A percentile compares a stretch with the other conserved stretches of the same genome.
Conservation (phyloP, 1,140 invertebrate genomes). For the Lordiphosa stackelbergi region DNA sequence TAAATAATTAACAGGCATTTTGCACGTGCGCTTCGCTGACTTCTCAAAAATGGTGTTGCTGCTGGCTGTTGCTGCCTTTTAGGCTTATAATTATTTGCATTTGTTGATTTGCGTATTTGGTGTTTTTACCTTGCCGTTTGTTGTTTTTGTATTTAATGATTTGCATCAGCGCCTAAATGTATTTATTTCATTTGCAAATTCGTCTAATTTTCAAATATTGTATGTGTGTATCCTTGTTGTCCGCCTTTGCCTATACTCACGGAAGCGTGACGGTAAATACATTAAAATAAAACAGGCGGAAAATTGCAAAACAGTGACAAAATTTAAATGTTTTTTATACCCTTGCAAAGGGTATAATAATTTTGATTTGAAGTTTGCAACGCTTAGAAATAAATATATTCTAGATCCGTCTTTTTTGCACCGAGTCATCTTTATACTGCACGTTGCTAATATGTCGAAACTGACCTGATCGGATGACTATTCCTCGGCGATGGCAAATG, state of each 20-base stretch:
- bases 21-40: slow-evolving; percentile 14
- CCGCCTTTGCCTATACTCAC: neutral
- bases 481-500: too few species aligned
- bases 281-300: slow-evolving; percentile 1
- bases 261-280: slow-evolving; percentile 9
- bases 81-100: slow-evolving; percentile 24
- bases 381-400: too few species aligned
- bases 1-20: slow-evolving; percentile 62
- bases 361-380: too few species aligned
- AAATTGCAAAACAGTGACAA: too few species aligned
- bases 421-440: too few species aligned
- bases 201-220: slow-evolving; percentile 31
- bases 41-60: neutral
- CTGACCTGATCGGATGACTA: too few species aligned
- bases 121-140: neutral
- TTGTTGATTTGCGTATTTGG: too few species aligned
- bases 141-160: slow-evolving; percentile 45
- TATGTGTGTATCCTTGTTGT: neutral
- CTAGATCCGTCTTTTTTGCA: too few species aligned
- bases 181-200: slow-evolving; percentile 19
- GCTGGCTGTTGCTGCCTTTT: slow-evolving; percentile 25
- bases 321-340: too few species aligned
- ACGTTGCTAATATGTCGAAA: too few species aligned
- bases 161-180: slow-evolving; percentile 34
- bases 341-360: too few species aligned